Evolutionary conservation across 1,140 invertebrate genomes (phyloP).

Genomic region (Zaprionus taronus): DNA sequence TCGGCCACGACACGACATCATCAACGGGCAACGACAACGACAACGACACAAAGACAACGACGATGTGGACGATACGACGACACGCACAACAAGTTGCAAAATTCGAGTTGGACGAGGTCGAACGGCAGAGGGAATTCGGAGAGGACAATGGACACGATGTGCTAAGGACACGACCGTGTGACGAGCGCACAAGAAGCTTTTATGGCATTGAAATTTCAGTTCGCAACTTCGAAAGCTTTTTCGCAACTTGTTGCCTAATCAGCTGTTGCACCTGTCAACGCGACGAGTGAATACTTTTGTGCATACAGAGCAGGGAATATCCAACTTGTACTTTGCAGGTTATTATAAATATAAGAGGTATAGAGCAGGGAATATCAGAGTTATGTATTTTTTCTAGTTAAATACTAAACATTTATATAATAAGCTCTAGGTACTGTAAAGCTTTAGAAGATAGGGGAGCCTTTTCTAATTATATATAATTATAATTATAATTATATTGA

Average conservation of each 20-base stretch:
- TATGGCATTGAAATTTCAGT: conserved; percentile 70
- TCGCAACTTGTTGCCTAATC: conserved; percentile 81
- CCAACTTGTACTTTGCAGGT: too few relatives aligned
- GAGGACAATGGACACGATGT: conserved; percentile 11
- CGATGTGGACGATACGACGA: neutral
- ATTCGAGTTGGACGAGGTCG: conserved; percentile 54
- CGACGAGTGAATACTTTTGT: conserved; percentile 12
- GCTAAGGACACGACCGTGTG: conserved; percentile 1
- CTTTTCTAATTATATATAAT: too few relatives aligned
- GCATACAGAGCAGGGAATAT: neutral
- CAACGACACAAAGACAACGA: conserved; percentile 18
- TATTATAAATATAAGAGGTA: too few relatives aligned
- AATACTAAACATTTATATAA: too few relatives aligned
- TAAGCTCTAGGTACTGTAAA: too few relatives aligned
- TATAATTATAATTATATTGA: too few relatives aligned
- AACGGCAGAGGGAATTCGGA: neutral
- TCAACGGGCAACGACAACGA: conserved; percentile 17
- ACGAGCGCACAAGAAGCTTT: conserved; percentile 36
- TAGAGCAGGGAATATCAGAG: too few relatives aligned
- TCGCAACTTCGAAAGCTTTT: conserved; percentile 77
- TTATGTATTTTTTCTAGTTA: too few relatives aligned
- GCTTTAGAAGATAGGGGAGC: too few relatives aligned
- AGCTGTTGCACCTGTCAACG: conserved; percentile 62
- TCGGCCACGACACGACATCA: conserved; percentile 10
- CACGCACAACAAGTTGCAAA: conserved; percentile 71